Conservation (phyloP, 2,113 vertebrate species). For the Lagopus muta region DNA sequence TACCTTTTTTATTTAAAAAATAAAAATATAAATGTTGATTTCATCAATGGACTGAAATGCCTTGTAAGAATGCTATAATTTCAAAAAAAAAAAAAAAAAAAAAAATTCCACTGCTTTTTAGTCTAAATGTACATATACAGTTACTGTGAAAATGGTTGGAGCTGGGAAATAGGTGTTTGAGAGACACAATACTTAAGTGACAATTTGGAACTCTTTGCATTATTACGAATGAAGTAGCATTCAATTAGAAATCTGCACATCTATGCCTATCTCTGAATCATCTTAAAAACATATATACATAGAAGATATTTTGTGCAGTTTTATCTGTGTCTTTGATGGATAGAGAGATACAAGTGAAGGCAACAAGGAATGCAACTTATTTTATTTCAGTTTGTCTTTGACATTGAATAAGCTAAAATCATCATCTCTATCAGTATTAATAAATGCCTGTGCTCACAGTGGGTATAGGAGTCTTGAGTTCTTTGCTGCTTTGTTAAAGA, state of each 20-base stretch:
- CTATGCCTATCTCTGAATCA: not conserved
- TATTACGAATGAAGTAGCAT: not conserved
- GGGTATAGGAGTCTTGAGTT: not conserved
- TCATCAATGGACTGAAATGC: not conserved
- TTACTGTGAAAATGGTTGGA: not conserved
- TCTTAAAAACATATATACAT: not conserved
- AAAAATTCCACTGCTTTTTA: not conserved
- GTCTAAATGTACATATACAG: not conserved
- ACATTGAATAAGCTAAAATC: not conserved
- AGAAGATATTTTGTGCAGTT: not conserved
- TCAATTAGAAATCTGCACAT: not conserved
- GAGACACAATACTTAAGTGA: not conserved
- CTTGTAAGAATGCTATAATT: not conserved
- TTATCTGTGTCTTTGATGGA: not conserved
- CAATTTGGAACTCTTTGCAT: not conserved
- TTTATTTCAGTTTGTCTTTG: slow-evolving; percentile 25
- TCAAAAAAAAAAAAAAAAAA: not conserved
- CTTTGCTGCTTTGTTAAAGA: not conserved
- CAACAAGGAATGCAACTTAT: not conserved
- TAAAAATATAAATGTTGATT: not conserved
- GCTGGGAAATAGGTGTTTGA: not conserved
- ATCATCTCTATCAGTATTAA: not conserved
- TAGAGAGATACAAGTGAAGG: not conserved
- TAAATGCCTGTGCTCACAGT: not conserved
- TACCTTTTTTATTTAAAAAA: not conserved